Evolutionary conservation across 2,797 vertebrate species (phyloP).

Genomic region (Leptodactylus fallax): DNA sequence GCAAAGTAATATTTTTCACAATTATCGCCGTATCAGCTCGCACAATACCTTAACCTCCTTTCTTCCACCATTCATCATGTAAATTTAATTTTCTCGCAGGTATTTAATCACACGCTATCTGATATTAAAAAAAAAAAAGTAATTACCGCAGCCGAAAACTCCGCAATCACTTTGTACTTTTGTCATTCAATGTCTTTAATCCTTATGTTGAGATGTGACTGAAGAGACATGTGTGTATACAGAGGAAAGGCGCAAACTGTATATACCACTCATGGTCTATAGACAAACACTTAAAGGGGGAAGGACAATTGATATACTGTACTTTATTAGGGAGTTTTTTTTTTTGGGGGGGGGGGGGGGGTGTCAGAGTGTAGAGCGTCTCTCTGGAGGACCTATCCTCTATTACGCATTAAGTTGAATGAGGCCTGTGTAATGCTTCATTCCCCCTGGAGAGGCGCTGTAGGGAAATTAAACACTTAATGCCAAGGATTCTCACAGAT

Average conservation of each 20-base stretch:
- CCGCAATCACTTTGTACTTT: constrained; percentile 73
- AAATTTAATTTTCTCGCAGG: constrained; percentile 92
- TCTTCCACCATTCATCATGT: constrained; percentile 87
- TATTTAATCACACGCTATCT: constrained; percentile 95
- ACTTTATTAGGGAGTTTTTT: too few relatives aligned
- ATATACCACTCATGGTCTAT: too few relatives aligned
- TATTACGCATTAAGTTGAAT: too few relatives aligned
- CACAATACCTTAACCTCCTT: constrained; percentile 86
- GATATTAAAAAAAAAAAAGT: constrained; percentile 86
- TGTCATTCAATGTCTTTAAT: constrained; percentile 67
- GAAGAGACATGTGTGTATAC: neutral
- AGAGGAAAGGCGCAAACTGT: neutral
- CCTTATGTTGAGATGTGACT: neutral
- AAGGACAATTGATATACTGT: too few relatives aligned
- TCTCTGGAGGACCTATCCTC: too few relatives aligned
- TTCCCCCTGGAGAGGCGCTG: too few relatives aligned
- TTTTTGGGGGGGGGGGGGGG: too few relatives aligned
- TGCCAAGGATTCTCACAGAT: too few relatives aligned
- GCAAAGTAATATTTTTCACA: constrained; percentile 81
- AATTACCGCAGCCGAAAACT: constrained; percentile 87
- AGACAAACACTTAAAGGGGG: too few relatives aligned
- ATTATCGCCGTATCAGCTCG: constrained; percentile 86
- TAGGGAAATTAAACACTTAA: too few relatives aligned
- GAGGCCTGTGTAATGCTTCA: too few relatives aligned
- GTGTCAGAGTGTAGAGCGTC: too few relatives aligned